These are phyloP conservation scores for Bergia puertoricense DNA, from an alignment of 92 coral and sea anemone genomes.

Conservation along the genomic window DNA sequence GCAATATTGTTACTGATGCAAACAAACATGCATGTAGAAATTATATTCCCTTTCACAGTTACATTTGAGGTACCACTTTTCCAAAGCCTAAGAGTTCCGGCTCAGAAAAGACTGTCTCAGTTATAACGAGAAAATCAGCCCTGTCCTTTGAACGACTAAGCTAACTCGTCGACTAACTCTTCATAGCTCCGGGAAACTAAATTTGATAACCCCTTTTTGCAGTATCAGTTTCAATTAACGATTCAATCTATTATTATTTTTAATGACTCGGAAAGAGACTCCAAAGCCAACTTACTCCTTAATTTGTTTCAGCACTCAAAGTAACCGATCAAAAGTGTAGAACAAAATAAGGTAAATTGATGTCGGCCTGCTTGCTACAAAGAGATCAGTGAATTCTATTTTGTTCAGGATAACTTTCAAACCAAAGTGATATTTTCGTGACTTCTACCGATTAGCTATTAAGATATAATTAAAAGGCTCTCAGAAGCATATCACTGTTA, in stretches of 20 bases:
- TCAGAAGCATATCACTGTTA: background rate
- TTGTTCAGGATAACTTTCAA: background rate
- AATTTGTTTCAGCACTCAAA: background rate
- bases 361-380: too few relatives aligned
- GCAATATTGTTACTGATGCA: background rate
- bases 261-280: background rate
- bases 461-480: background rate
- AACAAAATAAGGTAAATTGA: background rate
- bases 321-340: background rate
- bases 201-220: background rate
- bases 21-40: background rate
- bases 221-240: background rate
- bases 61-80: too few relatives aligned
- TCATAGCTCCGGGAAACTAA: too few relatives aligned
- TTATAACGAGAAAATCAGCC: background rate
- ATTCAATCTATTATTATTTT: background rate
- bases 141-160: background rate
- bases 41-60: background rate
- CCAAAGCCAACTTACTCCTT: background rate
- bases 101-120: background rate
- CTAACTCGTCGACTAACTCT: too few relatives aligned
- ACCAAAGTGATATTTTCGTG: background rate
- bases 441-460: background rate
- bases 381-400: background rate
- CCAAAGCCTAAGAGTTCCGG: too few relatives aligned